Evolutionary conservation across 2,797 vertebrate genomes (phyloP), one percentile per base, ranked within the genome.

Genomic region (Avahi laniger): DNA sequence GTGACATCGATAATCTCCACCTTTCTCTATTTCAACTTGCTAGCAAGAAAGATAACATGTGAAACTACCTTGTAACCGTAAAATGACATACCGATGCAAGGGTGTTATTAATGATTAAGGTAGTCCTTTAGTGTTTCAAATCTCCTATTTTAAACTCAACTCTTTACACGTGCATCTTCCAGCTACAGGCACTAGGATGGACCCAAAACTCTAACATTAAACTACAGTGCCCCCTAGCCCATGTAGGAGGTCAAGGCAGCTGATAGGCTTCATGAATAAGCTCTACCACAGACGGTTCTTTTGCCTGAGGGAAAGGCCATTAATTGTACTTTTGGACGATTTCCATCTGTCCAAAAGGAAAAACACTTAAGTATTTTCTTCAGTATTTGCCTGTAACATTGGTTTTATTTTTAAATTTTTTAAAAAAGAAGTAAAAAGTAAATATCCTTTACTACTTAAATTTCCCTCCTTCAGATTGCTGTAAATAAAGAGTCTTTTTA

Each of bases 191-290:
- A 72, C 75, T 85, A 75, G 63, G 73, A 35, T 30, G 70, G 91
- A 96, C 89, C 96, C 72, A 95, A 95, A 93, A 50, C 30, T 85
- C 52, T 93, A 97, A 86, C 61, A 54, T 96, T 97, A 50, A 87
- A 81, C 97, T 95, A 17, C 80, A 96, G 94, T 57, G 95, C 96
- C 96, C 94, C 96, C 96, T 98, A 96, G 89, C 92, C 50, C 54
- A 17, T 20, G 46, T 50, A 82, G 52, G 79, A 5, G 10, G 85
- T 89, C 48, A 97, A 46, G 38, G 72, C 86, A 89, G 50, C 43
- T 35, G 24, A 89, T 22, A 38, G 69, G 30, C 54, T 61, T 65
- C 46, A 4, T 2, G 59, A 85, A 20, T 54, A 38, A 70, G 38
- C 61, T 91, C 22, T 5, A 33, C 15, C n/a, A 61, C 79, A 94